Evolutionary conservation across 2,113 vertebrate species (phyloP), one percentile per base, ranked within the genome.

Genomic region (Excalfactoria chinensis): DNA sequence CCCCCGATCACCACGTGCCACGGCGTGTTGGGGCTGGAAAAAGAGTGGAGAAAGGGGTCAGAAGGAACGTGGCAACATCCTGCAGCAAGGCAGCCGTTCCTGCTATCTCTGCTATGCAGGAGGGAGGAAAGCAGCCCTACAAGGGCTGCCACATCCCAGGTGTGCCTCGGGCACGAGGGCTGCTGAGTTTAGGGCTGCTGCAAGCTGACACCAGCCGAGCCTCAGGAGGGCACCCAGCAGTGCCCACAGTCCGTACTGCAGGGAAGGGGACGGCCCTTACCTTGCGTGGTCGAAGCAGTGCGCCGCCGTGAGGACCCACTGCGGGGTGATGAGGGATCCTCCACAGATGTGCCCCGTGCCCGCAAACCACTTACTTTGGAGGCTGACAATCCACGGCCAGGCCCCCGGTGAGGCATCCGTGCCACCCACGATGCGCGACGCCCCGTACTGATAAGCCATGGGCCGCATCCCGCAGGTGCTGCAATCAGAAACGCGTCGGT

Each of bases 311-410:
- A 96, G 85, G 6, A 96, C 63, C 93, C 96, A 96, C 12, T 51
- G 32, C 0, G 87, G 2, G 4, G 6, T 74, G 80, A 96, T 28
- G 34, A 96, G 68, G 9, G 90, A 81, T 13, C 75, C 95, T 76
- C 90, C 84, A 1, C 96, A 96, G 4, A 64, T 1, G 4, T 95
- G 92, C 0, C 4, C 4, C 1, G 41, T 17, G 1, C 4, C 48
- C 2, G 1, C 5, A 8, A 7, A 3, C 8, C 70, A 71, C 9
- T 16, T 0, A 1, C 3, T 8, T 35, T 88, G 76, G 70, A 95
- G 2, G 55, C 94, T 95, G 69, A 95, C n/a, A 1, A 95, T 62
- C 90, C 89, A 96, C 2, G 96, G 92, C 95, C 95, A 95, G 35
- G 7, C n/a, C 18, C 78, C 96, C 6, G 46, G n/a, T 9, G 35